These are phyloP conservation scores for Erebia ligea DNA, from an alignment of 2,888 invertebrate genomes.

Conservation along the genomic window DNA sequence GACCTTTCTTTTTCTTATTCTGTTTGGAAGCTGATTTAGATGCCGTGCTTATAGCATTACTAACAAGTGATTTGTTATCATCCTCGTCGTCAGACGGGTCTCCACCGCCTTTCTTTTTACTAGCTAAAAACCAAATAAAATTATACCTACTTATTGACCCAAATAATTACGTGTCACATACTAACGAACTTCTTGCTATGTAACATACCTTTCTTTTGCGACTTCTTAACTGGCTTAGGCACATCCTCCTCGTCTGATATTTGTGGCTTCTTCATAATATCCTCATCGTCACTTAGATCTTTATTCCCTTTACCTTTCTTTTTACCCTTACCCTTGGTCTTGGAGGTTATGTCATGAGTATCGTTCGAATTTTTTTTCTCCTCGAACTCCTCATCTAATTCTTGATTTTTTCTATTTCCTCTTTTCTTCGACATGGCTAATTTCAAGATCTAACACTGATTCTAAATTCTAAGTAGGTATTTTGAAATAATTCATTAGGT, in stretches of 20 bases:
- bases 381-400: constrained; percentile 80
- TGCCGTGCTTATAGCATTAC: constrained; percentile 57
- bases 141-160: neutral
- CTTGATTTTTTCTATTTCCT: constrained; percentile 82
- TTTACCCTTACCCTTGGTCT: constrained; percentile 76
- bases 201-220: constrained; percentile 79
- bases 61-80: constrained; percentile 65
- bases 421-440: constrained; percentile 83
- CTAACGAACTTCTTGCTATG: constrained; percentile 11
- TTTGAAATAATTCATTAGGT: too few relatives aligned
- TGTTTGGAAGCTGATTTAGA: constrained; percentile 60
- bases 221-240: constrained; percentile 72
- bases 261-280: constrained; percentile 54
- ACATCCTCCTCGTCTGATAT: constrained; percentile 72
- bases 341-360: constrained; percentile 76
- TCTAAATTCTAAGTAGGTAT: neutral
- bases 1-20: constrained; percentile 77
- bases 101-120: constrained; percentile 64
- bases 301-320: constrained; percentile 77
- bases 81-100: constrained; percentile 73
- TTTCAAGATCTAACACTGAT: neutral
- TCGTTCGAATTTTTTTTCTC: constrained; percentile 62
- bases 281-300: constrained; percentile 72
- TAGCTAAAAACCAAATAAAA: constrained; percentile 62
- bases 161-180: constrained; percentile 11